phyloP scores from a whole-genome alignment of 2,888 invertebrate genomes.

The Protonemura montana region DNA sequence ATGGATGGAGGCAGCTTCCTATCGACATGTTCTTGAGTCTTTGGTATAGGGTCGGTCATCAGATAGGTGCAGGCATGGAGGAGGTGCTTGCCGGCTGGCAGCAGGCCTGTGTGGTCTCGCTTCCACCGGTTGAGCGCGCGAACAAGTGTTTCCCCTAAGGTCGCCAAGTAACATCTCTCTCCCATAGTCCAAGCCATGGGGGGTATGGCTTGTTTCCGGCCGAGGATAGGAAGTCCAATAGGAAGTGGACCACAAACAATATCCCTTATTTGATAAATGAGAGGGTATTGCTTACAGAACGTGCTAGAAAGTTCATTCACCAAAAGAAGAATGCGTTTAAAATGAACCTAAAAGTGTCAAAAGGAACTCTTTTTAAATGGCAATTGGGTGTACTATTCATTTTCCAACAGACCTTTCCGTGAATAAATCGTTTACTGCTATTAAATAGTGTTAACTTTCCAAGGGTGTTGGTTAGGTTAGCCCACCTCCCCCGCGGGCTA shows the following conservation, averaged over 20 bases:
- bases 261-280: slow-evolving; percentile 1
- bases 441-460: neutral
- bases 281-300: neutral
- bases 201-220: neutral
- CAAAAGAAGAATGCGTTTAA: neutral
- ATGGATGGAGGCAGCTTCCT: too few species aligned
- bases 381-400: neutral
- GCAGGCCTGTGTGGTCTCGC: neutral
- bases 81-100: neutral
- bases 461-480: neutral
- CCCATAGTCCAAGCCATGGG: neutral
- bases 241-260: neutral
- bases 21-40: too few species aligned
- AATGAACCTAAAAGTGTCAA: neutral
- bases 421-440: neutral
- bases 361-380: neutral
- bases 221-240: neutral
- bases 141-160: neutral
- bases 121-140: neutral
- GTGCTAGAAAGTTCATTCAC: slow-evolving; percentile 4
- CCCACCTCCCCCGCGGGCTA: neutral
- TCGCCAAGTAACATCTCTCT: neutral
- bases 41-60: too few species aligned
- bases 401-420: neutral
- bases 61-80: too few species aligned